Evolutionary conservation across 1,140 invertebrate genomes (phyloP), one percentile per base, ranked within the genome.

Genomic region (Xylocopa sonorina): DNA sequence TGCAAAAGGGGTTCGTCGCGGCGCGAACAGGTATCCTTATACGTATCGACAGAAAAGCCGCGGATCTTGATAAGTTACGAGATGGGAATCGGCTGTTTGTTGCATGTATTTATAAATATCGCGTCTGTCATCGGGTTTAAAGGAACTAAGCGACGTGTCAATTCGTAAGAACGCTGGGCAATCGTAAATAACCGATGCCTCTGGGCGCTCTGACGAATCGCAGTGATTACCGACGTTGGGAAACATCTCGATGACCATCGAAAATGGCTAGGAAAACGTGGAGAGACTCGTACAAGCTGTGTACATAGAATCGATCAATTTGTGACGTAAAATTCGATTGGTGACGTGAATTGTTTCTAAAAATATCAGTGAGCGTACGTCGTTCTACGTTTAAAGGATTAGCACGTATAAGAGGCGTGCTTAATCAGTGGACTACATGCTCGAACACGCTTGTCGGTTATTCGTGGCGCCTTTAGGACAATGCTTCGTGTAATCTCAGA

Each of bases 31-130:
- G 41, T 29, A 46, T 53, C 74, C 74, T 72, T 78, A 78, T 78
- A 78, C 34, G 66, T 43, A 78, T 62, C 55, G 76, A 63, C 38
- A 78, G 76, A 72, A 71, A 72, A 0, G 57, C 75, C 75, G 67
- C 76, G 55, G 57, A 62, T 78, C 76, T 78, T 71, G 57, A 63
- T 78, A 69, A 32, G 46, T 50, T 6, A 29, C 64, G 29, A 68
- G 64, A 69, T 41, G 24, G 34, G 7, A 21, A 69, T 60, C 55
- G n/a, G 4, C 18, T 41, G 18, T 67, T 69, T n/a, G 6, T 29
- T 18, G 34, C 5, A 0, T 18, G n/a, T 14, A 7, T 55, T 38
- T 67, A 46, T 64, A 76, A 76, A 76, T 76, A 41, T 32, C 38
- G 48, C 7, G 21, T n/a, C 62, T 67, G 62, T 76, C 50, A 21